These are phyloP conservation scores for Drosophila neocordata DNA, from an alignment of 1,140 invertebrate genomes.

Conservation along the genomic window DNA sequence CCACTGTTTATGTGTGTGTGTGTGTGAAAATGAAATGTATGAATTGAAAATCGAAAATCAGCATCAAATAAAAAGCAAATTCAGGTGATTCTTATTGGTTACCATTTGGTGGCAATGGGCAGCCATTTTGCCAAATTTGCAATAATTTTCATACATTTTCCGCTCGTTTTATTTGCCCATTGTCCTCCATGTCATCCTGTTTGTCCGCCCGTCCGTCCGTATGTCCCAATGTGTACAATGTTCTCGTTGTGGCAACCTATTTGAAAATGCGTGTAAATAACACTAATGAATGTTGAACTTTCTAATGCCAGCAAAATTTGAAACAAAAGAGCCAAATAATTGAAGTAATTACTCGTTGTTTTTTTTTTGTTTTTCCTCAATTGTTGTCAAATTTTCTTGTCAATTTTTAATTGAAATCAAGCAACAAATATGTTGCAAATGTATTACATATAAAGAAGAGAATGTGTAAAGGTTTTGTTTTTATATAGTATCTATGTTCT, in stretches of 20 bases:
- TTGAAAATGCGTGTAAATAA: conserved; percentile 58
- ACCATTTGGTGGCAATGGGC: conserved; percentile 21
- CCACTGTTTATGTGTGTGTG: conserved; percentile 16
- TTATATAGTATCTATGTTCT: no score
- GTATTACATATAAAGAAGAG: no score
- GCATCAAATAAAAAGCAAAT: not conserved
- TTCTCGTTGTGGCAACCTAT: conserved; percentile 3
- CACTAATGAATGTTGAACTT: conserved; percentile 70
- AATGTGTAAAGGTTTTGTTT: no score
- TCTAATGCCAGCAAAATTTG: conserved; percentile 29
- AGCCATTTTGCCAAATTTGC: conserved; percentile 68
- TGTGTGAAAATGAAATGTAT: conserved; percentile 41
- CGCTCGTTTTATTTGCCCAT: conserved; percentile 38
- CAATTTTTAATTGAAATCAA: not conserved
- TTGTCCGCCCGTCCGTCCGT: no score
- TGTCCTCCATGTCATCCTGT: conserved; percentile 32
- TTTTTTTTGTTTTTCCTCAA: not conserved
- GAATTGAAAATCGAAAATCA: conserved; percentile 15
- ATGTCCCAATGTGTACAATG: conserved; percentile 21
- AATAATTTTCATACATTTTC: conserved; percentile 55
- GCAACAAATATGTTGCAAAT: not conserved
- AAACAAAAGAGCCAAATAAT: conserved; percentile 11
- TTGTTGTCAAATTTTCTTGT: not conserved
- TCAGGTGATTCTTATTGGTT: not conserved
- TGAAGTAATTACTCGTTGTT: not conserved